Evolutionary conservation across 2,888 invertebrate species (phyloP).

Genomic region (Eristalis intricaria): DNA sequence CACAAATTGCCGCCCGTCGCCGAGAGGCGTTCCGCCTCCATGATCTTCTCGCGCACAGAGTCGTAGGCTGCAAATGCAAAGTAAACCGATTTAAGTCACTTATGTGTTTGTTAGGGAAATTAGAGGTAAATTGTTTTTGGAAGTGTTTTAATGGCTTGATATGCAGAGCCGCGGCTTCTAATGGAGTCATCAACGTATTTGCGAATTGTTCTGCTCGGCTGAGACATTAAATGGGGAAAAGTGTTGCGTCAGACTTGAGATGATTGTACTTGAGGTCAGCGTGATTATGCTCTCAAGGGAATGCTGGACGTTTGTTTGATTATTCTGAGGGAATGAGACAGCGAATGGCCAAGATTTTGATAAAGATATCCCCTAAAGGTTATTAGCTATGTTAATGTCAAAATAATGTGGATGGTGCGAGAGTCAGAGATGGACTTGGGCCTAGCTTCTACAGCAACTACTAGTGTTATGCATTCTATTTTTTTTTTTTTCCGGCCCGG

Average conservation of each 20-base stretch:
- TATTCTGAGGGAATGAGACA: too few relatives aligned
- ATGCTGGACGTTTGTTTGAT: too few relatives aligned
- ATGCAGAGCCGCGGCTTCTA: background rate
- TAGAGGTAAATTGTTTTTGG: constrained; percentile 40
- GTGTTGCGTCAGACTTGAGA: background rate
- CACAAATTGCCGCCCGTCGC: constrained; percentile 79
- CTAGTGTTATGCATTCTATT: too few relatives aligned
- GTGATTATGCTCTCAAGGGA: background rate
- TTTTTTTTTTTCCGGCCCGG: too few relatives aligned
- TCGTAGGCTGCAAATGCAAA: constrained; percentile 77
- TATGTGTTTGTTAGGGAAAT: constrained; percentile 8
- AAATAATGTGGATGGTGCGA: too few relatives aligned
- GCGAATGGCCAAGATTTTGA: too few relatives aligned
- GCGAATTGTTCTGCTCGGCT: background rate
- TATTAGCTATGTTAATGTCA: too few relatives aligned
- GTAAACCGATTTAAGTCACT: constrained; percentile 20
- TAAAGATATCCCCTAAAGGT: too few relatives aligned
- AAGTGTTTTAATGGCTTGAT: constrained; percentile 29
- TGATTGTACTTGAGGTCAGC: background rate
- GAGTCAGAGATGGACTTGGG: too few relatives aligned
- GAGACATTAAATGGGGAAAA: background rate
- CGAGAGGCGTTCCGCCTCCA: constrained; percentile 78
- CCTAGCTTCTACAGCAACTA: too few relatives aligned
- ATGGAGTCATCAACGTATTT: constrained; percentile 17
- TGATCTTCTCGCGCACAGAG: constrained; percentile 79